These are phyloP conservation scores for Ridgeia piscesae DNA, from an alignment of 1,140 invertebrate species.

Conservation along the genomic window DNA sequence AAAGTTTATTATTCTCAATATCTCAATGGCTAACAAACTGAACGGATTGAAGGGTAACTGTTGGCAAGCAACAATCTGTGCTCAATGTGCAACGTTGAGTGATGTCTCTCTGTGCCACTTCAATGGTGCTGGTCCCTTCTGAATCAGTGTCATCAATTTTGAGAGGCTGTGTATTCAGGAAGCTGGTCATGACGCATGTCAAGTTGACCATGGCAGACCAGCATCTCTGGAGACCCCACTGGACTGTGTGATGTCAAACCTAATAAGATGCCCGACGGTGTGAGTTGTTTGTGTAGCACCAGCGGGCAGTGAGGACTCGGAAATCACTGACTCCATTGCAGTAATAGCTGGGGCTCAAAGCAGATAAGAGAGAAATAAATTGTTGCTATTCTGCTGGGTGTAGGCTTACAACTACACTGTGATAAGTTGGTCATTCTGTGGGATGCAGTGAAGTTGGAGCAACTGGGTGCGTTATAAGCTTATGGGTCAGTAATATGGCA, in stretches of 20 bases:
- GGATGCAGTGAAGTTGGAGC: background rate
- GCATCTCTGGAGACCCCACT: background rate
- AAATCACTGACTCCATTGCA: background rate
- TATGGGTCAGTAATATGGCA: background rate
- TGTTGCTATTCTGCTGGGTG: background rate
- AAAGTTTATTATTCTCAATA: no score
- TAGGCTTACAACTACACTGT: background rate
- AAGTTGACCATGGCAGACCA: background rate
- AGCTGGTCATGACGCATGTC: background rate
- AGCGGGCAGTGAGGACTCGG: background rate
- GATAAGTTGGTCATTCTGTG: background rate
- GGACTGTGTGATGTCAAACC: background rate
- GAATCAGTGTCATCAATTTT: background rate
- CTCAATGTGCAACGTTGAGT: background rate
- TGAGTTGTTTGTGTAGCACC: background rate
- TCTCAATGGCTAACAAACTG: no score
- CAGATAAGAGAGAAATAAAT: background rate
- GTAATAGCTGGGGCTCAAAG: background rate
- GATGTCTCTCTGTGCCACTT: background rate
- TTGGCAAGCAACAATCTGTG: no score
- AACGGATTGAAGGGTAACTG: no score
- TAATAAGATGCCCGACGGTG: background rate
- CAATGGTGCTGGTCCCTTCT: background rate
- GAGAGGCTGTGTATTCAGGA: background rate
- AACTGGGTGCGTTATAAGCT: background rate